These are phyloP conservation scores for Folsomia candida DNA, from an alignment of 2,888 invertebrate genomes.

Conservation along the genomic window DNA sequence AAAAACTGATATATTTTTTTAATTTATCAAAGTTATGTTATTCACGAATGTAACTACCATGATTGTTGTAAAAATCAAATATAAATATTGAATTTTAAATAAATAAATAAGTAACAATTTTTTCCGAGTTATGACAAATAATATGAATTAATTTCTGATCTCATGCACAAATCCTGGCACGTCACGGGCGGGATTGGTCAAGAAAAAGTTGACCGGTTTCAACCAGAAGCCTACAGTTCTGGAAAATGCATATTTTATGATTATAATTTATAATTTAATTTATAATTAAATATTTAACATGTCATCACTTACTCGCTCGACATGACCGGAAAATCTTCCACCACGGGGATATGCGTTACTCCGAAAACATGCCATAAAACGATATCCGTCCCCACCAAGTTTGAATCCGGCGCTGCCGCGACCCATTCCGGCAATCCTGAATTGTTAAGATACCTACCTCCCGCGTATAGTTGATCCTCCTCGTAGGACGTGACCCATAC, in stretches of 20 bases:
- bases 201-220: slow-evolving; percentile 36
- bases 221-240: slow-evolving; percentile 25
- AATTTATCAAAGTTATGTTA: too few relatives aligned
- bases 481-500: slow-evolving; percentile 27
- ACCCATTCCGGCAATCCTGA: slow-evolving; percentile 29
- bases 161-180: too few relatives aligned
- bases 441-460: slow-evolving; percentile 13
- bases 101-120: too few relatives aligned
- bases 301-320: slow-evolving; percentile 16
- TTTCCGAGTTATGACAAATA: too few relatives aligned
- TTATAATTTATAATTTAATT: too few relatives aligned
- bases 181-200: slow-evolving; percentile 28
- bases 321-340: slow-evolving; percentile 26
- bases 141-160: too few relatives aligned
- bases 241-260: neutral
- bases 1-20: too few relatives aligned
- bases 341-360: slow-evolving; percentile 13
- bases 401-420: neutral
- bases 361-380: slow-evolving; percentile 31
- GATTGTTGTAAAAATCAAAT: too few relatives aligned
- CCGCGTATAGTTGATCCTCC: slow-evolving; percentile 24
- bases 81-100: too few relatives aligned
- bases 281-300: too few relatives aligned
- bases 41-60: too few relatives aligned
- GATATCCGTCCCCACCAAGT: slow-evolving; percentile 11